These are phyloP conservation scores for Trichonephila inaurata DNA, from an alignment of 1,140 invertebrate genomes.

Conservation along the genomic window DNA sequence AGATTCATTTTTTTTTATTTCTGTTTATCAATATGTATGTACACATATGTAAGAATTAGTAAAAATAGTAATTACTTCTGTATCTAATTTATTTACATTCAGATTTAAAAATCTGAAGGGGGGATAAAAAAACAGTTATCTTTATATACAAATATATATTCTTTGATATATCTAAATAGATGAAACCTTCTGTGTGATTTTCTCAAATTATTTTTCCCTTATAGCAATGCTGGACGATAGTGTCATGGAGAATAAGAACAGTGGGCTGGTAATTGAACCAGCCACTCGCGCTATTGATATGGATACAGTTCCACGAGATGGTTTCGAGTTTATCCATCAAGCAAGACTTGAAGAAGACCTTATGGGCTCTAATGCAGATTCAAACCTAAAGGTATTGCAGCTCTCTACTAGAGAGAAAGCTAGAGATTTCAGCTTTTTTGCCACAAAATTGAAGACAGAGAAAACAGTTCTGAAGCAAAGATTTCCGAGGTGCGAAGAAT, in stretches of 20 bases:
- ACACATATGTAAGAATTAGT: too few species aligned
- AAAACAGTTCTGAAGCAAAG: neutral
- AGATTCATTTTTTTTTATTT: too few species aligned
- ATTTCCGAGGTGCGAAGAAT: neutral
- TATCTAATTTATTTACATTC: too few species aligned
- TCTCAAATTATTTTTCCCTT: too few species aligned
- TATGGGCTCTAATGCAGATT: neutral
- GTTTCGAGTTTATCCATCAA: conserved; percentile 10
- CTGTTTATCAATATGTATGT: too few species aligned
- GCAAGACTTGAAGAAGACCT: neutral
- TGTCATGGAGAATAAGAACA: neutral
- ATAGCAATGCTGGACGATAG: too few species aligned
- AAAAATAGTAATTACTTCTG: too few species aligned
- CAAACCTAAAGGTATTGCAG: neutral
- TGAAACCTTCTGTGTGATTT: too few species aligned
- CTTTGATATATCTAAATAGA: too few species aligned
- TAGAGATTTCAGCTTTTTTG: neutral
- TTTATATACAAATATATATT: too few species aligned
- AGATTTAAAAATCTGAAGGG: too few species aligned
- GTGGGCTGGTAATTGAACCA: neutral
- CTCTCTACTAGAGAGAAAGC: neutral
- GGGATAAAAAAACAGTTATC: too few species aligned
- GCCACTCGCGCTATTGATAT: neutral
- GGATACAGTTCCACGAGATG: conserved; percentile 7
- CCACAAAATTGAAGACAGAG: neutral